These are phyloP conservation scores for Rhabditoides inermis DNA, from an alignment of 2,888 invertebrate genomes.

Conservation along the genomic window DNA sequence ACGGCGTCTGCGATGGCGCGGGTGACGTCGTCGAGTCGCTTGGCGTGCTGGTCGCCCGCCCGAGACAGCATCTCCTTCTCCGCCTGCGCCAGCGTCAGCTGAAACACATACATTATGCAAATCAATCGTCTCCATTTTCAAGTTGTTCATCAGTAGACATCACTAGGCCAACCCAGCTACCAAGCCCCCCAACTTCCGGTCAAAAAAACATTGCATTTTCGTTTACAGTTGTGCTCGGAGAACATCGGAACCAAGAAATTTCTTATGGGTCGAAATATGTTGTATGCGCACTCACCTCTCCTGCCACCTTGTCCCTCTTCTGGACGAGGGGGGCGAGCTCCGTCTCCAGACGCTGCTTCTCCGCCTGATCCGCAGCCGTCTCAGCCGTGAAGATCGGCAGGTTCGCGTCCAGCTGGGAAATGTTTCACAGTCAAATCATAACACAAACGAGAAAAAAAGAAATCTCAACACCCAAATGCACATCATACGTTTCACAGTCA, in stretches of 20 bases:
- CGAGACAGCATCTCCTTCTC: slow-evolving; percentile 8
- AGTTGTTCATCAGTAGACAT: too few relatives aligned
- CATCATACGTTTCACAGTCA: too few relatives aligned
- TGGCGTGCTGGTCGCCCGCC: slow-evolving; percentile 9
- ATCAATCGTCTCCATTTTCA: too few relatives aligned
- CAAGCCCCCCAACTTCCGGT: too few relatives aligned
- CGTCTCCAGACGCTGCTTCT: slow-evolving; percentile 6
- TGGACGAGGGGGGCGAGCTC: slow-evolving; percentile 6
- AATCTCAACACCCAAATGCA: too few relatives aligned
- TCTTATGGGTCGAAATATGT: neutral
- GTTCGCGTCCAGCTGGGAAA: slow-evolving; percentile 4
- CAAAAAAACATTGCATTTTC: too few relatives aligned
- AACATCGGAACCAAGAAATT: neutral
- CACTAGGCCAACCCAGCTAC: too few relatives aligned
- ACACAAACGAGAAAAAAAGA: neutral
- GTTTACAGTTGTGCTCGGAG: too few relatives aligned
- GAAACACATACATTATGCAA: neutral
- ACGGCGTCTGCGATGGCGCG: slow-evolving; percentile 1
- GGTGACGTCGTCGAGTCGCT: slow-evolving; percentile 6
- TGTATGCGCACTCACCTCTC: slow-evolving; percentile 3
- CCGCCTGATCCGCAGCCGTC: slow-evolving; percentile 19
- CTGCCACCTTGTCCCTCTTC: slow-evolving; percentile 4
- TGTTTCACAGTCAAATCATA: neutral
- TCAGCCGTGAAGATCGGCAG: slow-evolving; percentile 3
- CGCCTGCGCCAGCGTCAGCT: slow-evolving; percentile 18